Evolutionary conservation across 2,888 invertebrate genomes (phyloP), one percentile per base, ranked within the genome.

Genomic region (Philereme vetulata): DNA sequence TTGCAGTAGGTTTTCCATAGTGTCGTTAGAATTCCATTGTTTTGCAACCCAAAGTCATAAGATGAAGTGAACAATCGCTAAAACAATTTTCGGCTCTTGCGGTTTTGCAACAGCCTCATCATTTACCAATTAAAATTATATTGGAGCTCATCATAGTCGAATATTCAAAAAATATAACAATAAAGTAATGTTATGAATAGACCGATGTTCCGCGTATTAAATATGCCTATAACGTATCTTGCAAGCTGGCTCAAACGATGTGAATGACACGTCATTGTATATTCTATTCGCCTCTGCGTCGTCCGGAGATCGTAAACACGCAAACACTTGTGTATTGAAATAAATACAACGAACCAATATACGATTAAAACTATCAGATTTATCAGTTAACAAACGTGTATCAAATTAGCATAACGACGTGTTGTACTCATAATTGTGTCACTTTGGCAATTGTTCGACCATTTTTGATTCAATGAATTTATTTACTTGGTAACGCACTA

Each of bases 211-310:
- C 21, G 21, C 21, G 21, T 21, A 50, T 54, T 63, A 53, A 51
- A 10, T 9, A 7, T 51, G 43, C 52, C 56, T 21, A 58, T 40
- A 53, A 10, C 36, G 33, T 60, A 86, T 88, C 86, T 87, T 80
- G 82, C 85, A 88, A 87, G 87, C 85, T 86, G 78, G 88, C 88
- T 87, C 88, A 86, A 86, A 88, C 85, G 85, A 86, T 84, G 88
- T 86, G 88, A 90, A 88, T 86, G 89, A 90, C 89, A 90, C 81
- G 80, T 87, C 86, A 88, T 91, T 91, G 86, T 88, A 86, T 86
- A 91, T 91, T 91, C 89, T 82, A 86, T 85, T 84, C 87, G 84
- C 81, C 84, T 89, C 78, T 75, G 78, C 78, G 75, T 83, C 82
- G 84, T 84, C 85, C 85, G 85, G 82, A 78, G 80, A 81, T 88